A percentile compares a stretch with the other conserved stretches of the same genome.
These are phyloP conservation scores for Balearica regulorum DNA, from an alignment of 2,797 vertebrate genomes.

Conservation along the genomic window DNA sequence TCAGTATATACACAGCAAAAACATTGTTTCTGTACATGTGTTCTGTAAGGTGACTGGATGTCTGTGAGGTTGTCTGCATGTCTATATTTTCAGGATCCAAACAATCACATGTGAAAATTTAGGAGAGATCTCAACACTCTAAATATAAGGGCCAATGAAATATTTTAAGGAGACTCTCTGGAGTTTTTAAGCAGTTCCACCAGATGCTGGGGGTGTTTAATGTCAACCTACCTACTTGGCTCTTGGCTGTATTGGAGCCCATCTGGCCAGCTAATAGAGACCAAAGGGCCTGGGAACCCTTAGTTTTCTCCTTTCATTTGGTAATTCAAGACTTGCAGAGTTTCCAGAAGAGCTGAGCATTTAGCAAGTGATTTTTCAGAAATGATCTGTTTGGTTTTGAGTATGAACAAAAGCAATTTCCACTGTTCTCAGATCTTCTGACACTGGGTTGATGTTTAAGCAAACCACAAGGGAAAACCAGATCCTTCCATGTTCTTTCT, in stretches of 20 bases:
- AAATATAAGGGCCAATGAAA: neutral
- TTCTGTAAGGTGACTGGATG: neutral
- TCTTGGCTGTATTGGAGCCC: neutral
- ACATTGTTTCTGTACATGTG: neutral
- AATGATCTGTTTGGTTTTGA: neutral
- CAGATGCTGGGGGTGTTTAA: neutral
- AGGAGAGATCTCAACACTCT: neutral
- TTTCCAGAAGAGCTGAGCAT: neutral
- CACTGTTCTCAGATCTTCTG: neutral
- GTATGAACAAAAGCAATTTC: neutral
- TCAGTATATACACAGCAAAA: neutral
- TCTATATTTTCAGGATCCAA: neutral
- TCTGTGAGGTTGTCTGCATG: neutral
- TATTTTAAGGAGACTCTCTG: neutral
- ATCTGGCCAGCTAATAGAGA: neutral
- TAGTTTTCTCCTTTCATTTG: neutral
- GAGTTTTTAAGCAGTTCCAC: neutral
- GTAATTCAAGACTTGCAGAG: neutral
- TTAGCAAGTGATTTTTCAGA: neutral
- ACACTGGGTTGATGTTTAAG: neutral
- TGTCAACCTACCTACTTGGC: neutral
- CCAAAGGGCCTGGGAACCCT: neutral
- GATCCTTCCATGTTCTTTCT: neutral
- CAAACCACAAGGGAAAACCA: neutral
- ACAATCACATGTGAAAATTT: neutral